Conservation (phyloP, 2,113 vertebrate species). For the Origma solitaria region DNA sequence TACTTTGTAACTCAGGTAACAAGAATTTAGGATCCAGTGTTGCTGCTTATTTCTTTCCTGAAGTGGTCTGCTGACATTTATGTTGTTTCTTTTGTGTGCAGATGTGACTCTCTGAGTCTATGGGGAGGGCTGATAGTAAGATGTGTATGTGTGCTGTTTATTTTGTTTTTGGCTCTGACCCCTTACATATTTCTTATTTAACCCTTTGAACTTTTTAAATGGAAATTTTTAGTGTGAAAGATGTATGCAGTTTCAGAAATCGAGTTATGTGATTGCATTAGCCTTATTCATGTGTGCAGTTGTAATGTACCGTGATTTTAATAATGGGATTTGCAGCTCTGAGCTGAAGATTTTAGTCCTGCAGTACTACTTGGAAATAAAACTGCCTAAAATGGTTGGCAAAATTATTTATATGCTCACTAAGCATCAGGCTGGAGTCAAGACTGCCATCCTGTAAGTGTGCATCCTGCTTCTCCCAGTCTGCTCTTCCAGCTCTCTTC, state of each 20-base stretch:
- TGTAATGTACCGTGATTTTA: neutral
- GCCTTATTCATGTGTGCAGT: neutral
- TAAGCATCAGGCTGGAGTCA: neutral
- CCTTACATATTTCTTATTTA: neutral
- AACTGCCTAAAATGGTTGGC: neutral
- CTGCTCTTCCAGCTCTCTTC: neutral
- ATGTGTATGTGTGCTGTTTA: neutral
- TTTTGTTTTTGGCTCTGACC: neutral
- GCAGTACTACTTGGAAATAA: neutral
- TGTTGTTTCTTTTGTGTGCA: neutral
- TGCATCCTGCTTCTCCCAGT: neutral
- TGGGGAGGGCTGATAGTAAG: neutral
- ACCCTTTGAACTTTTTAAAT: neutral
- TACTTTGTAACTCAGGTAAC: neutral
- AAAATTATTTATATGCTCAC: neutral
- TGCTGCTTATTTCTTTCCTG: conserved; percentile 10
- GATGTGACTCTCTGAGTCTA: neutral
- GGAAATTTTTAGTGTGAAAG: neutral
- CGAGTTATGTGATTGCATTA: neutral
- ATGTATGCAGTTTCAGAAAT: neutral
- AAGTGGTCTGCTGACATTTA: conserved; percentile 4
- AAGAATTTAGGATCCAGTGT: neutral
- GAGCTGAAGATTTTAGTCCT: neutral
- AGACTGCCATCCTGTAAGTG: neutral
- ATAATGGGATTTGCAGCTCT: neutral